Evolutionary conservation across 1,140 invertebrate species (phyloP).

Genomic region (Pseudomyrmex flavicornis): DNA sequence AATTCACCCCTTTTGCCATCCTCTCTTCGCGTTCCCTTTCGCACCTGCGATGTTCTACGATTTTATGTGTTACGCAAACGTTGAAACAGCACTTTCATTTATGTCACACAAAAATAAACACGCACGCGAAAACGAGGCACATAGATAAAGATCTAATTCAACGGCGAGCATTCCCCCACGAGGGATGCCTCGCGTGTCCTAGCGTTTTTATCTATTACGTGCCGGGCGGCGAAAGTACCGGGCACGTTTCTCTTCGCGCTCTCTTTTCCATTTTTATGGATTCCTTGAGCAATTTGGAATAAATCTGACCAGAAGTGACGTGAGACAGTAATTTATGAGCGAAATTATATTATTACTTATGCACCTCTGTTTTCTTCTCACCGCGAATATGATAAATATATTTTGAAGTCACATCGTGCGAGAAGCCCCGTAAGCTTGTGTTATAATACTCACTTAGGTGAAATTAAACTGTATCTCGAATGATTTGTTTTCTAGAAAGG

Average conservation of each 20-base stretch:
- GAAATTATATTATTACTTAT: no score
- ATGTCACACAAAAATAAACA: constrained; percentile 35
- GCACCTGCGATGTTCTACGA: neutral
- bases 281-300: neutral
- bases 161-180: neutral
- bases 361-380: no score
- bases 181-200: neutral
- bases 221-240: neutral
- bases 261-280: neutral
- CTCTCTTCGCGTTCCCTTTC: constrained; percentile 1
- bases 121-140: constrained; percentile 23
- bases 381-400: no score
- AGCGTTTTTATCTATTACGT: neutral
- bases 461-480: neutral
- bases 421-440: neutral
- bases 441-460: neutral
- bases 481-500: neutral
- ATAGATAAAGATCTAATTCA: constrained; percentile 40
- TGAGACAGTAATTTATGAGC: no score
- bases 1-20: neutral
- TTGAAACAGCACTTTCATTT: constrained; percentile 31
- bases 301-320: neutral
- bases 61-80: constrained; percentile 18
- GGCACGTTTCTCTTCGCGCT: neutral
- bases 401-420: neutral